Evolutionary conservation across 92 coral and sea anemone genomes (phyloP), one percentile per base, ranked within the genome.

Genomic region (Heteractis magnifica): DNA sequence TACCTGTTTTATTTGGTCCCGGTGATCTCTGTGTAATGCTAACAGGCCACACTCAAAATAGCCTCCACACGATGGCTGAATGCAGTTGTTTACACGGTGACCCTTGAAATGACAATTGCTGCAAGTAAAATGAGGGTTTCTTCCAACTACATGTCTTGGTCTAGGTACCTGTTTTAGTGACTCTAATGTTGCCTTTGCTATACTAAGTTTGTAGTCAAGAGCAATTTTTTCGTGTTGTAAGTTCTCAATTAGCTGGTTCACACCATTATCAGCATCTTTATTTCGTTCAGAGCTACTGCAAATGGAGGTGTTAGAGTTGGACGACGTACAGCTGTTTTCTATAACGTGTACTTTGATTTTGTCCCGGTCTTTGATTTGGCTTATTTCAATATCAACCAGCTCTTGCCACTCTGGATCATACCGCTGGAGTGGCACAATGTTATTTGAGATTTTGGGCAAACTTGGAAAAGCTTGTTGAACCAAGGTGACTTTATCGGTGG

Each of bases 41-140:
- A 68, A 65, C 77, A 51, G 81, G 77, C 89, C 90, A 81, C 82
- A 87, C 23, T 82, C 83, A 82, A 64, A 82, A 55, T 74, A 87
- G 19, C 83, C 86, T 75, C 59, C 20, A 62, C 86, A 82, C 8
- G 75, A 72, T 60, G 82, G 84, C 80, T 68, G 75, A 60, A 60
- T 60, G 19, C 68, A 60, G 68, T 12, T 60, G 68, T 60, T 60
- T 0, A 60, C 68, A 11, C 68, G 68, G 55, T 81, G 90, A 56
- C 90, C 90, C 73, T 79, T 88, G 70, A 81, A 72, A 83, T 83
- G 90, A 73, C 90, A 88, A 79, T 84, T 88, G 72, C 83, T 82
- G 84, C 90, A 88, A 49, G 87, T 83, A 78, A 88, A 83, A 68
- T 73, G 55, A 34, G 77, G 65, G 59, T 87, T 71, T 65, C 71